These are phyloP conservation scores for Conus betulinus DNA, from an alignment of 1,140 invertebrate species.

Conservation along the genomic window DNA sequence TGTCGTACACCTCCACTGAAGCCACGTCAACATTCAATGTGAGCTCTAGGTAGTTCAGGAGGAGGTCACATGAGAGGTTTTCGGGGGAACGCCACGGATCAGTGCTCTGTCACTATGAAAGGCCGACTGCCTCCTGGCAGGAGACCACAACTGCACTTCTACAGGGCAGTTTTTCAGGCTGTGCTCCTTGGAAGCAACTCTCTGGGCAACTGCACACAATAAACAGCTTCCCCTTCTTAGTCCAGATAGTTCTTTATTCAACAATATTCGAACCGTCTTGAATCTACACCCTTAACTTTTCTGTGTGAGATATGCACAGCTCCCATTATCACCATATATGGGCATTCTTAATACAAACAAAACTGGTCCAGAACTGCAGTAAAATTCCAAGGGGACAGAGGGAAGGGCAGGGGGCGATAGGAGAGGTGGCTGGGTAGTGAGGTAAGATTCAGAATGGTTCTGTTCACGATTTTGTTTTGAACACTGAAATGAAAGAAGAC, in stretches of 20 bases:
- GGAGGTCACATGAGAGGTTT: background rate
- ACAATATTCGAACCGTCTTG: too few relatives aligned
- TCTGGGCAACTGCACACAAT: slow-evolving; percentile 18
- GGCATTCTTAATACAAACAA: too few relatives aligned
- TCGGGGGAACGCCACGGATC: background rate
- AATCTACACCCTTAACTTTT: too few relatives aligned
- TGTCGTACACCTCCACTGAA: background rate
- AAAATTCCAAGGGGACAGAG: too few relatives aligned
- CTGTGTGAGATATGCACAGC: too few relatives aligned
- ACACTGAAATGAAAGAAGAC: too few relatives aligned
- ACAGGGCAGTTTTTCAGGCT: background rate
- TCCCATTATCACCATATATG: too few relatives aligned
- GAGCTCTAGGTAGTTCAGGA: slow-evolving; percentile 30
- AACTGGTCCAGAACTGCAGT: too few relatives aligned
- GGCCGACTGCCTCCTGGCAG: background rate
- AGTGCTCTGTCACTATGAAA: background rate
- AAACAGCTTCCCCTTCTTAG: background rate
- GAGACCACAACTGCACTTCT: background rate
- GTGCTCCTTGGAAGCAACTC: slow-evolving; percentile 12
- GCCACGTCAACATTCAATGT: background rate
- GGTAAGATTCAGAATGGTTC: too few relatives aligned
- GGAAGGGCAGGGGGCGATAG: too few relatives aligned
- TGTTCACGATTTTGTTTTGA: too few relatives aligned
- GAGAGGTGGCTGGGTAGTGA: too few relatives aligned
- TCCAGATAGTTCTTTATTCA: background rate